phyloP scores from a whole-genome alignment of 1,140 invertebrate species.

The Euwallacea similis region DNA sequence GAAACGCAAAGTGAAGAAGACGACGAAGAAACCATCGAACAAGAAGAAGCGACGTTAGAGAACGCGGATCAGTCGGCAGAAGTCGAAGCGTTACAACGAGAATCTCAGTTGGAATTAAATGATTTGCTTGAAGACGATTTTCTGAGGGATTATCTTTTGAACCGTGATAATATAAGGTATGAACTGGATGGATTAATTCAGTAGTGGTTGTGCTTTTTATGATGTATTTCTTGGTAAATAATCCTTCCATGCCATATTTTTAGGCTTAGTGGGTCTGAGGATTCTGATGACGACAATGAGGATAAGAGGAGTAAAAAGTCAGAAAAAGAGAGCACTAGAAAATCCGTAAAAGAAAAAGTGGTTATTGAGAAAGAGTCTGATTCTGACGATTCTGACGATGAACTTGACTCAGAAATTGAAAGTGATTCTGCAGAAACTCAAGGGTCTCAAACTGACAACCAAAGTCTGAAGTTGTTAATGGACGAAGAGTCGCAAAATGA shows the following conservation, averaged over 20 bases:
- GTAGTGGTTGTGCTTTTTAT: no score
- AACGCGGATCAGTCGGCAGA: constrained; percentile 73
- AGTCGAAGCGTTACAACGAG: constrained; percentile 83
- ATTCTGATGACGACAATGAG: constrained; percentile 39
- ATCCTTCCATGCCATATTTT: neutral
- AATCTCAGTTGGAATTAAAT: constrained; percentile 89
- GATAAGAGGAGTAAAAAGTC: constrained; percentile 36
- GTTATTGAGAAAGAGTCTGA: constrained; percentile 68
- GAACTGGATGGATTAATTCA: neutral
- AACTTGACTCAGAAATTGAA: constrained; percentile 48
- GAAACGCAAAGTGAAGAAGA: constrained; percentile 75
- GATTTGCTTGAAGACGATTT: constrained; percentile 75
- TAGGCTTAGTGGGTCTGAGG: constrained; percentile 48
- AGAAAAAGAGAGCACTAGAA: constrained; percentile 9
- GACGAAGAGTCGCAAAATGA: constrained; percentile 56
- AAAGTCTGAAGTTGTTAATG: constrained; percentile 64
- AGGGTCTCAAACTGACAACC: constrained; percentile 54
- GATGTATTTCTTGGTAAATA: neutral
- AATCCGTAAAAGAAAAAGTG: constrained; percentile 47
- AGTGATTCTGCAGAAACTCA: constrained; percentile 55
- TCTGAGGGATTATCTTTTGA: constrained; percentile 76
- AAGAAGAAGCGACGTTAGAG: constrained; percentile 72
- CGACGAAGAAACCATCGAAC: constrained; percentile 96
- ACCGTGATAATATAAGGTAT: constrained; percentile 61
- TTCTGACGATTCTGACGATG: constrained; percentile 35